These are phyloP conservation scores for Allobates femoralis DNA, from an alignment of 2,797 vertebrate species.

Conservation along the genomic window DNA sequence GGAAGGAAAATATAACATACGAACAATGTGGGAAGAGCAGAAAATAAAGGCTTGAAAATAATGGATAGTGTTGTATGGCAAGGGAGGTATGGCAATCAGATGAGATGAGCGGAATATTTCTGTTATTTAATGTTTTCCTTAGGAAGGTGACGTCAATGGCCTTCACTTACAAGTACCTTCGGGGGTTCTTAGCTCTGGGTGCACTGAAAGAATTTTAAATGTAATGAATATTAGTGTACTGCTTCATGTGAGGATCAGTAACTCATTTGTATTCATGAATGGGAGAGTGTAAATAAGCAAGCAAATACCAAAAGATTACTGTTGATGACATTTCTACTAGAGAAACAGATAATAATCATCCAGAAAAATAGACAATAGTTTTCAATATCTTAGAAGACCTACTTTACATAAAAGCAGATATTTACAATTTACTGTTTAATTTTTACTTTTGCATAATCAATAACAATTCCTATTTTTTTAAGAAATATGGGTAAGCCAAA, in stretches of 20 bases:
- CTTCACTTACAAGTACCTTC: background rate
- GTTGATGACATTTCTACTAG: slow-evolving; percentile 3
- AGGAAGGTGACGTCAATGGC: slow-evolving; percentile 14
- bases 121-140: slow-evolving; percentile 3
- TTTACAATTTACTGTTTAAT: background rate
- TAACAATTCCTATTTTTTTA: background rate
- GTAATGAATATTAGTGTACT: slow-evolving; percentile 16
- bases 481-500: background rate
- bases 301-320: slow-evolving; percentile 13
- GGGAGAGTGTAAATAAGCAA: background rate
- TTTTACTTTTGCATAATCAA: background rate
- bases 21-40: background rate
- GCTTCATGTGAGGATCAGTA: background rate
- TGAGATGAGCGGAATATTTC: background rate
- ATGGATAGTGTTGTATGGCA: background rate
- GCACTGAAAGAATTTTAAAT: background rate
- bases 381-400: background rate
- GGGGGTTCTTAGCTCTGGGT: background rate
- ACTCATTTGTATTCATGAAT: slow-evolving; percentile 24
- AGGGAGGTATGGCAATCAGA: background rate
- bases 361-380: background rate
- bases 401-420: background rate
- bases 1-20: background rate
- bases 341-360: slow-evolving; percentile 23
- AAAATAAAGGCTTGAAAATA: background rate